Conservation (phyloP, 1,140 invertebrate species). For the Bombus sylvicola region DNA sequence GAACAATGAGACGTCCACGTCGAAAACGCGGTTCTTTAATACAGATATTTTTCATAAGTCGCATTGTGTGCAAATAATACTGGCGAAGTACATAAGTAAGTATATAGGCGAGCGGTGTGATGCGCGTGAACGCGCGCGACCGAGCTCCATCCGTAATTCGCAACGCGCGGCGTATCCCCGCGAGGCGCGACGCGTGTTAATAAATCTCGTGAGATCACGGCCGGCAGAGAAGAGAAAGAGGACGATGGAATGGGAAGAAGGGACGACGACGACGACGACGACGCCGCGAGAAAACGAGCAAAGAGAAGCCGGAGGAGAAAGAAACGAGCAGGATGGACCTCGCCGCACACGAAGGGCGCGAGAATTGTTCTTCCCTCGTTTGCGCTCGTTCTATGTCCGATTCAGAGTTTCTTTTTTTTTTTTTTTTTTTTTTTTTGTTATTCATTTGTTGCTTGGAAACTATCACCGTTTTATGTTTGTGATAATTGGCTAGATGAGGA, state of each 20-base stretch:
- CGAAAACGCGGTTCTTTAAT: conserved; percentile 49
- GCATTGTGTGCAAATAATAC: conserved; percentile 47
- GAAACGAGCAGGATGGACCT: conserved; percentile 1
- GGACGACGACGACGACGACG: conserved; percentile 5
- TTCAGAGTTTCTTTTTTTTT: neutral
- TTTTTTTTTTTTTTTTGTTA: no score
- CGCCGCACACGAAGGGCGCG: conserved; percentile 32
- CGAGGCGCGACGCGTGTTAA: conserved; percentile 49
- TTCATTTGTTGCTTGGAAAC: no score
- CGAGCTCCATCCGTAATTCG: conserved; percentile 34
- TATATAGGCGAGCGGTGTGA: neutral
- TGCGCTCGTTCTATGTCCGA: no score
- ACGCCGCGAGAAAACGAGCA: conserved; percentile 5
- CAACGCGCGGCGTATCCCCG: conserved; percentile 40
- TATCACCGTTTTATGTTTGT: no score
- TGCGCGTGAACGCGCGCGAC: conserved; percentile 18
- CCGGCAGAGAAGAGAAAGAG: neutral
- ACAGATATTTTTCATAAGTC: conserved; percentile 55
- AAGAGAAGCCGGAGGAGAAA: neutral
- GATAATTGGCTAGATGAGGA: no score
- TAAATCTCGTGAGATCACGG: conserved; percentile 40
- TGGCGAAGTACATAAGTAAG: no score
- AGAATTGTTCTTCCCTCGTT: conserved; percentile 23
- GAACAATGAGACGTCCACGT: conserved; percentile 47
- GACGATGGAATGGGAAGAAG: neutral